Percentiles rank a stretch among this genome's conserved stretches.
Evolutionary conservation across 2,888 invertebrate species (phyloP).

Genomic region (Xylocampa areola): DNA sequence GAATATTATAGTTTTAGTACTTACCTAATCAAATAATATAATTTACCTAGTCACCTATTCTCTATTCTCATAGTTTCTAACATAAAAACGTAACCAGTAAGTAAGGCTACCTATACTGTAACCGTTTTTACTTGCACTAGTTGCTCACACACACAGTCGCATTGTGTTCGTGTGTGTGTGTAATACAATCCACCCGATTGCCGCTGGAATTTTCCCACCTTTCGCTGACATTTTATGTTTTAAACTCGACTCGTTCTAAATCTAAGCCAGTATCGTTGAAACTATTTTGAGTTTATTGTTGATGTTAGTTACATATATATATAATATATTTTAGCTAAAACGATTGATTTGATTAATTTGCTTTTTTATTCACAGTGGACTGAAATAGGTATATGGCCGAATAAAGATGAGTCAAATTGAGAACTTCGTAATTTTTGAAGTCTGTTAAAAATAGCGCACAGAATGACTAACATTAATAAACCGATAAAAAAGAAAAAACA

Average conservation of each 20-base stretch:
- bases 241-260: neutral
- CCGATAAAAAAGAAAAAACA: too few species aligned
- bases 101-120: constrained; percentile 25
- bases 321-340: too few species aligned
- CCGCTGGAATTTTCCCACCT: constrained; percentile 71
- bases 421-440: too few species aligned
- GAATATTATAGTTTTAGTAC: too few species aligned
- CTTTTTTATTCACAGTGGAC: too few species aligned
- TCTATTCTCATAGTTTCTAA: constrained; percentile 24
- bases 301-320: neutral
- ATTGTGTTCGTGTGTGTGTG: constrained; percentile 14
- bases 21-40: too few species aligned
- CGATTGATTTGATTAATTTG: too few species aligned
- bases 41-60: neutral
- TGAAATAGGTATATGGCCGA: too few species aligned
- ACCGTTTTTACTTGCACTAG: constrained; percentile 46
- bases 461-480: too few species aligned
- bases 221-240: constrained; percentile 58
- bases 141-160: constrained; percentile 22
- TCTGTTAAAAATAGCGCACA: too few species aligned
- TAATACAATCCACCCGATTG: constrained; percentile 54
- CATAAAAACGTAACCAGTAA: constrained; percentile 24
- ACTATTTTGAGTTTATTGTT: neutral
- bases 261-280: neutral
- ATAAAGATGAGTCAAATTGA: too few species aligned